Percentiles rank a stretch among this genome's conserved stretches.
Conservation (phyloP, 2,113 vertebrate species). For the Noctilio leporinus region DNA sequence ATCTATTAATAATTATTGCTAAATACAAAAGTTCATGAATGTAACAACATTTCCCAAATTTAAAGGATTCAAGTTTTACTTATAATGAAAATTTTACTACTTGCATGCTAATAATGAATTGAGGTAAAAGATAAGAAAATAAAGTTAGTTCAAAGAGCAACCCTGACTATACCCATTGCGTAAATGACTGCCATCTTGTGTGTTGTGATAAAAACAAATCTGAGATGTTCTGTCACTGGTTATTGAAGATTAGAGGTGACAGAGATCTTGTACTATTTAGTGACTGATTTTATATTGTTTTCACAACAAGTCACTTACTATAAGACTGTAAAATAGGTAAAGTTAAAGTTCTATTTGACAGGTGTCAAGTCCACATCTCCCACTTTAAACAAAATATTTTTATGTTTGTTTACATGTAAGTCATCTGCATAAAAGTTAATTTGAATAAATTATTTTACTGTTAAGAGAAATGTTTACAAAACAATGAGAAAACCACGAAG, state of each 20-base stretch:
- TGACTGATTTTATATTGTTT: neutral
- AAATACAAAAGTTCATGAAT: neutral
- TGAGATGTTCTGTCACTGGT: neutral
- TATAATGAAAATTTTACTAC: neutral
- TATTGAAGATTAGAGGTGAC: neutral
- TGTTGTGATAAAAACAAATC: neutral
- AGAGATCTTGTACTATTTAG: neutral
- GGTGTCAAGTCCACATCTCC: neutral
- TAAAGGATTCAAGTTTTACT: neutral
- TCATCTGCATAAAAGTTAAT: neutral
- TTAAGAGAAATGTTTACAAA: neutral
- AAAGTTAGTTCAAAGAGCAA: neutral
- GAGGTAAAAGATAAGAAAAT: neutral
- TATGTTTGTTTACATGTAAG: neutral
- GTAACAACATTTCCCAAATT: slow-evolving; percentile 10
- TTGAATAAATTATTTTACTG: neutral
- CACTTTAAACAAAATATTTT: neutral
- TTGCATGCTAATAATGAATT: neutral
- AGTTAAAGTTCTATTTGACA: neutral
- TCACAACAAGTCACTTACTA: neutral
- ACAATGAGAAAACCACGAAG: neutral
- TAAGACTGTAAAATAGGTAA: neutral
- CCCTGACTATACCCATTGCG: neutral
- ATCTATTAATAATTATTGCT: neutral
- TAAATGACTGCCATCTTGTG: neutral